Base-by-base conservation (phyloP, 2,888 invertebrate genomes). In the Melinopterus prodromus region DNA sequence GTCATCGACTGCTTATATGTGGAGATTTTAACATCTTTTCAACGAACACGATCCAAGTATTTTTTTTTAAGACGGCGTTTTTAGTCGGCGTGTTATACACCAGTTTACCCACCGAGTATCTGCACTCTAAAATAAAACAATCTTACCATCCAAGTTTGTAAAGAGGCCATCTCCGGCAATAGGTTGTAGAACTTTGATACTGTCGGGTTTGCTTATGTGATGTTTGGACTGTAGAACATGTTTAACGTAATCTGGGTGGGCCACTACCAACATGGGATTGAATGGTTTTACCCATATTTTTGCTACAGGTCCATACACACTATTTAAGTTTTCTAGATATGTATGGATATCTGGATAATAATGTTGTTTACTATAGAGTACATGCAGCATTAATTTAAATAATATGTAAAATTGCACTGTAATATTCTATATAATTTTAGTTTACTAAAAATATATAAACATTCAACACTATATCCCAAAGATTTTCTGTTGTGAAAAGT, bases 231-330 rank as follows among this genome's bases (percentile, higher is more conserved):
- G 16, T 38, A 76, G 36, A 9, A 76, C 6, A 1, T 76, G 14
- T n/a, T 76, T 38, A 6, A 76, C 3, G 53, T 76, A 38, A 0
- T 76, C 38, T 35, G 38, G 38, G 36, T 76, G 37, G 36, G 36
- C 15, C 2, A 76, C 53, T 16, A 76, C 6, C 6, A 76, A 53
- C 36, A 16, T 76, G 14, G 76, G 76, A 16, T 15, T n/a, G 76
- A 76, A 76, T 6, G 53, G 76, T 14, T 76, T 76, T 12, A 76
- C 16, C 76, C 76, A 76, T 38, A 76, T 16, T 76, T 76, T 76
- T 37, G 38, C 35, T 9, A 76, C 53, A 6, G 53, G 76, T n/a
- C 76, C 76, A 16, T 76, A 76, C n/a, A 2, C 6, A 16, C 38
- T 76, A 53, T 76, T 76, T 38, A 76, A 53, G 36, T 38, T 38